Conservation (phyloP, 2,888 invertebrate genomes). For the Trachelus iudaicus region DNA sequence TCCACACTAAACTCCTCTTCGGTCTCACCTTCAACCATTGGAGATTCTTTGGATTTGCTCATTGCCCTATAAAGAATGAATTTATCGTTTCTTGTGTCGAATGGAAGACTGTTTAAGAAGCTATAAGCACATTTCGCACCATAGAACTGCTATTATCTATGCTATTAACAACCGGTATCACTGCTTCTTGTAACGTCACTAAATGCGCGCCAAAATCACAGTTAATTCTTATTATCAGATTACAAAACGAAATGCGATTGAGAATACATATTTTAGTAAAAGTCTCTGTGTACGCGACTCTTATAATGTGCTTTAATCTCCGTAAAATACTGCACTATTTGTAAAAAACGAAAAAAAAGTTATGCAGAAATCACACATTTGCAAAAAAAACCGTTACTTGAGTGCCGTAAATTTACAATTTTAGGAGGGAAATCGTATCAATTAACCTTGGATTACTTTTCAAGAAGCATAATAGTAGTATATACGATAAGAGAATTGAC, state of each 20-base stretch:
- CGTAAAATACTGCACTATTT: neutral
- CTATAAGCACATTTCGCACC: neutral
- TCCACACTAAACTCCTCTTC: conserved; percentile 92
- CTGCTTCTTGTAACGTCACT: neutral
- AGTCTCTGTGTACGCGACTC: too few relatives aligned
- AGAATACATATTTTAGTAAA: neutral
- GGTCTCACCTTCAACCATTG: conserved; percentile 66
- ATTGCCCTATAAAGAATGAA: conserved; percentile 31
- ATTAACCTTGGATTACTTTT: neutral
- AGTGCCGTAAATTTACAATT: neutral
- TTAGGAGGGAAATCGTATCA: neutral
- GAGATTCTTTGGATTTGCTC: conserved; percentile 59
- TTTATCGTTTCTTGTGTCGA: neutral
- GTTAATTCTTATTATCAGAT: neutral
- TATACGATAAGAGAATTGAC: neutral
- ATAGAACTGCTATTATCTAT: neutral
- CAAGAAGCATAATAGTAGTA: neutral
- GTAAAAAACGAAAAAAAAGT: neutral
- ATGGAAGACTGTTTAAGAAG: neutral
- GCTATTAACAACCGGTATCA: neutral
- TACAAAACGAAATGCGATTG: neutral
- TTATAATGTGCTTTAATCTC: neutral
- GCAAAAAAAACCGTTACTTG: neutral
- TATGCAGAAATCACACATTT: neutral
- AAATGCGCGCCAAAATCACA: neutral